Base-by-base conservation (phyloP, 2,113 vertebrate genomes). In the Neotoma lepida region DNA sequence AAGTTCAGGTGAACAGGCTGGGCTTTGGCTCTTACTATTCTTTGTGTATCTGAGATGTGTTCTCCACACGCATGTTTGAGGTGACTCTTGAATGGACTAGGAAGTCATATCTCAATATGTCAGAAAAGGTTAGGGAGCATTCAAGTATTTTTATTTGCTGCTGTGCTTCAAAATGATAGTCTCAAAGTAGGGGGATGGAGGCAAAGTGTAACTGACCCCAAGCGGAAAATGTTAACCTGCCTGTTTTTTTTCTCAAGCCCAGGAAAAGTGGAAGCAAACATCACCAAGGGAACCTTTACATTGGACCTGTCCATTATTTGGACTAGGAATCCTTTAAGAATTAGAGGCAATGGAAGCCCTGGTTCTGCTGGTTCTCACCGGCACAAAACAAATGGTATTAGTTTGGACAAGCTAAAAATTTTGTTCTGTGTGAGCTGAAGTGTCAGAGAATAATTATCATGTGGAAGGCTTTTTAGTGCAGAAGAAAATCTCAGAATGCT, bases 401-500 rank as follows among this genome's bases (percentile, higher is more conserved):
- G 71, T 97, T 93, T 95, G 87, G 93, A 97, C 46, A 95, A 97
- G 95, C 94, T 97, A 93, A 97, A 97, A 97, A 84, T 66, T 13
- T 71, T 77, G 44, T 96, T 97, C 88, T 94, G 77, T 96, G 89
- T 73, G 66, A 54, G 86, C 39, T 93, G 94, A 97, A 95, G 91
- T 97, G 93, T 97, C 39, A 12, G 73, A 20, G 0, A 54, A 0
- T 80, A 81, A 97, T 88, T 51, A 93, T 85, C 78, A 96, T 58
- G 20, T 86, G 94, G 91, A 90, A 94, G 94, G 89, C 64, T 92
- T 94, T 81, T 80, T 35, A 94, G 92, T 71, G 30, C 81, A 95
- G 86, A 95, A 97, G 87, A 96, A 63, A 96, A 95, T 96, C 70
- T 94, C 96, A 96, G 97, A 96, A 84, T 98, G 97, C 95, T 98